Evolutionary conservation across 2,797 vertebrate genomes (phyloP), one percentile per base, ranked within the genome.

Genomic region (Lindbergichthys nudifrons): DNA sequence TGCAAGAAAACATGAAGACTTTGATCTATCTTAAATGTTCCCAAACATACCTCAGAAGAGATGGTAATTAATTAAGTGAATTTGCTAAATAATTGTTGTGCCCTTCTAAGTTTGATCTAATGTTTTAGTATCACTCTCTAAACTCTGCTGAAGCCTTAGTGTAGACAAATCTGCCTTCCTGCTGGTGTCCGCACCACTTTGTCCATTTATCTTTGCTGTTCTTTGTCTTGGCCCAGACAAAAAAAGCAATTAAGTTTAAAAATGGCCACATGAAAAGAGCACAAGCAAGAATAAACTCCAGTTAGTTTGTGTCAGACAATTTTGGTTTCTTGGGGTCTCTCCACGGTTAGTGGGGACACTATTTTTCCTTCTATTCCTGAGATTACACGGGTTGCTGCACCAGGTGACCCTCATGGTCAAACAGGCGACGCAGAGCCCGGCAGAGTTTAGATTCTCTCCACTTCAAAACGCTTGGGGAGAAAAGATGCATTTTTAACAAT

Each of bases 311-410:
- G 88, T 90, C 80, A 91, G 89, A 89, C 85, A 75, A 86, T 92
- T 91, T 92, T 83, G 79, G 83, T 85, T 92, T 92, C 79, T 87
- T 79, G 82, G 78, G 89, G 88, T 89, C 86, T 87, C 84, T 89
- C 85, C 87, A 89, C 80, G 88, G 75, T 87, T 90, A 86, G 75
- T 77, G 32, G 87, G 79, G 80, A 90, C 68, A 66, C 81, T 79
- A 85, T 91, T 92, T 92, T 83, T 79, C 87, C 90, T 75, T 92
- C 88, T 90, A 88, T 94, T 94, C 82, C 81, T 86, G 85, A 95
- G 95, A 97, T 97, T 97, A 96, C 94, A 97, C 94, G 95, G 94
- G 93, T 94, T 95, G 91, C 93, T 96, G 93, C 94, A 90, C 93
- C 92, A 89, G 87, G 84, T 96, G 96, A 96, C 95, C 95, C 91